phyloP scores from a whole-genome alignment of 2,113 vertebrate genomes.

The Oenanthe melanoleuca region DNA sequence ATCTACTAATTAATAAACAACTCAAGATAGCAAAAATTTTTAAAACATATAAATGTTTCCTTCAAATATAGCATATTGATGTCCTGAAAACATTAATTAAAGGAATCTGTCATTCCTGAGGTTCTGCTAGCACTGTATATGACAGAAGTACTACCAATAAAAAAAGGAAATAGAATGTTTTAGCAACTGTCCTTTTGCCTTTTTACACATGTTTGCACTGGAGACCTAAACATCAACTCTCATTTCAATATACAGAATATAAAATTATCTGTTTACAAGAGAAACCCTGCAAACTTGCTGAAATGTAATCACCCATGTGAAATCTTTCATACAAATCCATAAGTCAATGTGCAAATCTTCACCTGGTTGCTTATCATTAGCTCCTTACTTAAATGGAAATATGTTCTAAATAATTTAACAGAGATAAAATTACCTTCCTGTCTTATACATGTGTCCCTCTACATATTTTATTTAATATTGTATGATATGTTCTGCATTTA shows the following conservation, averaged over 20 bases:
- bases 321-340: slow-evolving; percentile 41
- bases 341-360: slow-evolving; percentile 31
- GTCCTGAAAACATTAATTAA: not conserved
- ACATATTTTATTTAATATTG: slow-evolving; percentile 43
- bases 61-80: not conserved
- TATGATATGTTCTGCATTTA: slow-evolving; percentile 19
- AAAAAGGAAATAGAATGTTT: not conserved
- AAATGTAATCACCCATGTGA: slow-evolving; percentile 24
- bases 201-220: not conserved
- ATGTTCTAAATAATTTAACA: slow-evolving; percentile 53
- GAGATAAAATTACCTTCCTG: slow-evolving; percentile 42
- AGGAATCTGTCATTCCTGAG: not conserved
- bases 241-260: not conserved
- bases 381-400: slow-evolving; percentile 52
- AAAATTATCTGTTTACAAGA: not conserved
- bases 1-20: not conserved
- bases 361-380: slow-evolving; percentile 49
- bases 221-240: not conserved
- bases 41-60: not conserved
- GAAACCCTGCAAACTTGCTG: not conserved
- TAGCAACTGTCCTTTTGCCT: not conserved
- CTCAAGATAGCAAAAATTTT: not conserved
- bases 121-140: not conserved
- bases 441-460: slow-evolving; percentile 15
- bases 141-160: not conserved